Base-by-base conservation (phyloP, 2,888 invertebrate genomes). In the Drosophila lutescens region DNA sequence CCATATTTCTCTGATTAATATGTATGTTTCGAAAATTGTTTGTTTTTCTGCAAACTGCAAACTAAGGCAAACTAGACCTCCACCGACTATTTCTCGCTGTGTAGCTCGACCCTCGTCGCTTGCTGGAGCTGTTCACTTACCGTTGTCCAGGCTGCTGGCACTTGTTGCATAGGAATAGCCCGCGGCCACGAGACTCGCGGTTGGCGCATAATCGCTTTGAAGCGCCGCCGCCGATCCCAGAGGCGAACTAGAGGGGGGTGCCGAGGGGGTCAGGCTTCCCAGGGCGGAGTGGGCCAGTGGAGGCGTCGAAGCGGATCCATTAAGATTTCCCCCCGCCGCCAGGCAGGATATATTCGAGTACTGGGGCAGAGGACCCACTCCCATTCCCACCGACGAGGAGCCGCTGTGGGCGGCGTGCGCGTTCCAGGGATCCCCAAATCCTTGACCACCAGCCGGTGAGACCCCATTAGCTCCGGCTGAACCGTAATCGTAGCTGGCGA, bases 121-220 rank as follows among this genome's bases (percentile, higher is more conserved):
- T 38, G 38, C 69, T n/a, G 23, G 23, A 6, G 34, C 47, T n/a
- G 53, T 50, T 57, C 78, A 90, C 92, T 91, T 90, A 92, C 92
- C 91, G 78, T 89, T 91, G 77, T 92, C 92, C 80, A 92, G 75
- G 68, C 80, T 76, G 61, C 72, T 76, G 74, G 78, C 79, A 80
- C 80, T 78, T 79, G 84, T 86, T 68, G 78, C 78, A 79, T 91
- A 91, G 75, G 91, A 90, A 74, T 91, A 91, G 62, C 87, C 90
- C 55, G 90, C 88, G 51, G 91, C 88, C 69, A 89, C 90, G 61
- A 91, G 82, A 68, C 79, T 80, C 56, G 89, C 86, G 49, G 89
- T 86, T 57, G 91, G 80, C 53, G 89, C 89, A 77, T 92, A 92
- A 76, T 92, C 92, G 55, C 86, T 89, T 86, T 90, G 91, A 81